Evolutionary conservation across 2,888 invertebrate species (phyloP), one percentile per base, ranked within the genome.

Genomic region (Nipponacmea schrenckii): DNA sequence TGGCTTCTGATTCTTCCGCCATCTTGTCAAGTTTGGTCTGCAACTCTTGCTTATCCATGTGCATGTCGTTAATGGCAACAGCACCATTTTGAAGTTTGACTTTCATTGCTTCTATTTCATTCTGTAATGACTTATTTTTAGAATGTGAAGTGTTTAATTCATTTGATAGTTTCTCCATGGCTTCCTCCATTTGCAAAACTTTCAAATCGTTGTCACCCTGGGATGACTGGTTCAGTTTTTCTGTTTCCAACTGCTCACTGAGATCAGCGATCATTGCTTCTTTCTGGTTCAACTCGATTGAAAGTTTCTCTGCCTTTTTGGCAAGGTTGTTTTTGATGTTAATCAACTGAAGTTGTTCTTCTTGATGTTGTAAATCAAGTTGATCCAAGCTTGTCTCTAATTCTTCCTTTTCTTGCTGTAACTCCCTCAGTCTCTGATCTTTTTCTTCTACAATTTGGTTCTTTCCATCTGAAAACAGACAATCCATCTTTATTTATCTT

Each of bases 291-390:
- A 75, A 63, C 64, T 75, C 71, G 31, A 66, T 64, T 20, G 31
- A 63, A 10, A 73, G 62, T 10, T 67, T 26, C 62, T 74, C 74
- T 24, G 71, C 62, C 67, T 76, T 71, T 31, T 72, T 66, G 12
- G 50, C 46, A 10, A 84, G 77, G 14, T 78, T 73, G 39, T 84
- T 80, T 27, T 80, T 75, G 14, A 81, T 80, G 45, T 74, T 69
- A 14, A 86, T 81, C 20, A 85, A 73, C 72, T 86, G 83, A 20
- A 72, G 75, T 76, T 83, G 79, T 0, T 93, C 94, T 80, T 91
- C 89, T 81, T 93, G 92, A 84, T 94, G 93, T 87, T 94, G 94
- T 65, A 88, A 91, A 83, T 95, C 94, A 79, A 95, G 88, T 84
- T 94, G 94, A 80, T 94, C 94, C 69, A 95, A 89, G 80, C 91